Conservation (phyloP, 2,113 vertebrate species). For the Sisor rabdophorus region DNA sequence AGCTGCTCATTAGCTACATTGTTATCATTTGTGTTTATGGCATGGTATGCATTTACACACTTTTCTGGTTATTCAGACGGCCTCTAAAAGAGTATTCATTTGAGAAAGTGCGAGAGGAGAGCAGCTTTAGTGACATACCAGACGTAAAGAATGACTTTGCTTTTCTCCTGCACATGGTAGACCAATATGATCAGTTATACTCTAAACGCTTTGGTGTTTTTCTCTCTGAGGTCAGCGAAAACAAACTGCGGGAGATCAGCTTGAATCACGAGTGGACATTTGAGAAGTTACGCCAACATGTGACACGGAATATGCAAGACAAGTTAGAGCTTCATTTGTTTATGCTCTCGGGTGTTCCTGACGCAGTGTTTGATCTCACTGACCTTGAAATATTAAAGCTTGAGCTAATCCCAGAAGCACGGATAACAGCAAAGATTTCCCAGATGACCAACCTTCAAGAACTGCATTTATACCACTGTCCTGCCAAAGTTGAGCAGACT, state of each 20-base stretch:
- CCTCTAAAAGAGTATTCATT: slow-evolving; percentile 97
- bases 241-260: slow-evolving; percentile 92
- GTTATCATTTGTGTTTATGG: slow-evolving; percentile 93
- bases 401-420: slow-evolving; percentile 93
- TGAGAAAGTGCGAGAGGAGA: slow-evolving; percentile 95
- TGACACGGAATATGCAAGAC: slow-evolving; percentile 87
- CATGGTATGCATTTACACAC: slow-evolving; percentile 89
- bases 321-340: slow-evolving; percentile 92
- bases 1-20: slow-evolving; percentile 95
- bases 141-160: slow-evolving; percentile 99
- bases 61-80: slow-evolving; percentile 94
- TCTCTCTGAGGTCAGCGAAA: slow-evolving; percentile 95
- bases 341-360: slow-evolving; percentile 91
- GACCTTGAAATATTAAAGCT: slow-evolving; percentile 92
- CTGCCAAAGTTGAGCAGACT: slow-evolving; percentile 93
- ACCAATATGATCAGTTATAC: slow-evolving; percentile 95
- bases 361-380: slow-evolving; percentile 91
- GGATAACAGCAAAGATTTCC: slow-evolving; percentile 93
- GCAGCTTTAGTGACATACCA: slow-evolving; percentile 97
- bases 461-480: slow-evolving; percentile 94
- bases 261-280: slow-evolving; percentile 97
- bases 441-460: slow-evolving; percentile 96
- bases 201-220: slow-evolving; percentile 97
- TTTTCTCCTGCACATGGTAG: slow-evolving; percentile 97
- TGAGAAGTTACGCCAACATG: slow-evolving; percentile 90